phyloP scores from a whole-genome alignment of 2,888 invertebrate species.

The Cerceris rybyensis region DNA sequence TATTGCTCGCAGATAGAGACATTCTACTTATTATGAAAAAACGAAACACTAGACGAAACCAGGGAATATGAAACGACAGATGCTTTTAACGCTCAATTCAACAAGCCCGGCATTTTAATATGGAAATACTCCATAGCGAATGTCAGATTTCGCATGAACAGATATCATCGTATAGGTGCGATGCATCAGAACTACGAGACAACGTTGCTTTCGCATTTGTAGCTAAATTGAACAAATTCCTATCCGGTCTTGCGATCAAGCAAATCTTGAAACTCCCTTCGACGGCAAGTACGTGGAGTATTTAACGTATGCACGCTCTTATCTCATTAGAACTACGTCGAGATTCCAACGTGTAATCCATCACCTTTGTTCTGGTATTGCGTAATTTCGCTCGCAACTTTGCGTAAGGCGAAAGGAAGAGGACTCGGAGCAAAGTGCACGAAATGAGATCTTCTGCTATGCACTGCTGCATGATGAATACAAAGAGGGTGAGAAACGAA shows the following conservation, averaged over 20 bases:
- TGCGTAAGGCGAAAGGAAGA: constrained; percentile 37
- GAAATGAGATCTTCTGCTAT: constrained; percentile 40
- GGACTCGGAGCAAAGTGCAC: constrained; percentile 48
- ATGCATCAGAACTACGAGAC: constrained; percentile 4
- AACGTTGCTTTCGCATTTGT: no score
- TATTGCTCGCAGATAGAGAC: constrained; percentile 35
- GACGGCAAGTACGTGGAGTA: constrained; percentile 20
- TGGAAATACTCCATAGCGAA: no score
- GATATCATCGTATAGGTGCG: no score
- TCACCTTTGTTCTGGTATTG: constrained; percentile 53
- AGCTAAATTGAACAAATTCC: background rate
- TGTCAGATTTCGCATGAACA: no score
- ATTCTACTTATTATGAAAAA: constrained; percentile 38
- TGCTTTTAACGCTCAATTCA: no score
- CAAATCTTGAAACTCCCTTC: constrained; percentile 41
- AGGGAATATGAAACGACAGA: no score
- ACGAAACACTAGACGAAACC: no score
- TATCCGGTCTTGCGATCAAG: constrained; percentile 31
- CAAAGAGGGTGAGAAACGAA: constrained; percentile 3
- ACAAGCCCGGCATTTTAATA: no score
- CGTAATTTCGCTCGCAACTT: constrained; percentile 60
- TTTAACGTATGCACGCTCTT: constrained; percentile 38
- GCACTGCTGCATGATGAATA: constrained; percentile 36
- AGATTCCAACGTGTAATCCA: constrained; percentile 25
- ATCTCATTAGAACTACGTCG: constrained; percentile 37